Percentiles rank a stretch among this genome's conserved stretches.
These are phyloP conservation scores for Polia nebulosa DNA, from an alignment of 2,888 invertebrate species.

Conservation along the genomic window DNA sequence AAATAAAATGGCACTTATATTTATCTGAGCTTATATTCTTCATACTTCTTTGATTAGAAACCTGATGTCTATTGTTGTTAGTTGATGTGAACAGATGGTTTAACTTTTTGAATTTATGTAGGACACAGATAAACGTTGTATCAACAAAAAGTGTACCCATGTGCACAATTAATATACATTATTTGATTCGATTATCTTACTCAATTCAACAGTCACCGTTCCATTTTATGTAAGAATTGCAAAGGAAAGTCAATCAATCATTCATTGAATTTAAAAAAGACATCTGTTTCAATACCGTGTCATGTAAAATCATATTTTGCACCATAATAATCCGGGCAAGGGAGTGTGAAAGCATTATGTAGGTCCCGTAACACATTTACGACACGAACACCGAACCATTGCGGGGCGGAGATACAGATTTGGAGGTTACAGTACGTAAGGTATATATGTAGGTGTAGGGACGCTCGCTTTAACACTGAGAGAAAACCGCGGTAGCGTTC, in stretches of 20 bases:
- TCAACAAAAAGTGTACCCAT: no score
- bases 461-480: not conserved
- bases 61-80: no score
- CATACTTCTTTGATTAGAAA: no score
- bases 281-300: conserved; percentile 4
- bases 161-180: no score
- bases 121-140: no score
- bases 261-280: conserved; percentile 24
- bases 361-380: conserved; percentile 23
- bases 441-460: not conserved
- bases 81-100: no score
- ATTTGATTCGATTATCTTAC: not conserved
- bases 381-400: not conserved
- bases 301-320: conserved; percentile 27
- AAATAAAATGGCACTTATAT: no score
- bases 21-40: no score
- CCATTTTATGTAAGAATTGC: conserved; percentile 6
- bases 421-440: not conserved
- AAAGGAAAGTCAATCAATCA: conserved; percentile 45
- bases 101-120: no score
- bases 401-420: not conserved
- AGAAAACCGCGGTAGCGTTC: not conserved
- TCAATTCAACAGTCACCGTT: not conserved
- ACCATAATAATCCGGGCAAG: conserved; percentile 12
- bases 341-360: conserved; percentile 20